Evolutionary conservation across 2,113 vertebrate genomes (phyloP).

Genomic region (Rana temporaria): DNA sequence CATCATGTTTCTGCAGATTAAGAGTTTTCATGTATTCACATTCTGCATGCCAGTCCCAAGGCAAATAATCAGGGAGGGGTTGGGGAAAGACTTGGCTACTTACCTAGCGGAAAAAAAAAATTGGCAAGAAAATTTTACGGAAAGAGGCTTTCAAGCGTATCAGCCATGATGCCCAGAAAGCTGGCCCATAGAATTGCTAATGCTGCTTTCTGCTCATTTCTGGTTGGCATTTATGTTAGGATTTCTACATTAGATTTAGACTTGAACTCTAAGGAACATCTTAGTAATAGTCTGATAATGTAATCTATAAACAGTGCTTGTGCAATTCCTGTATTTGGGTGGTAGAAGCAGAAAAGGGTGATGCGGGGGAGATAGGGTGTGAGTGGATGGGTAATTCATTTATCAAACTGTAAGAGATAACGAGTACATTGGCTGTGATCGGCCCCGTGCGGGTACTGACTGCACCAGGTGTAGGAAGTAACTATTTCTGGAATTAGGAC

Average conservation of each 20-base stretch:
- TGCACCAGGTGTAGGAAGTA: not conserved
- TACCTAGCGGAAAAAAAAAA: too few relatives aligned
- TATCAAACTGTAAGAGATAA: constrained; percentile 12
- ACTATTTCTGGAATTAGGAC: not conserved
- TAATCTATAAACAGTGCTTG: constrained; percentile 1
- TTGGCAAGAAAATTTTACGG: too few relatives aligned
- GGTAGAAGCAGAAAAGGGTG: not conserved
- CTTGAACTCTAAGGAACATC: not conserved
- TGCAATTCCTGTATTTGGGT: not conserved
- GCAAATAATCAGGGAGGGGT: too few relatives aligned
- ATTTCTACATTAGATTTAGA: not conserved
- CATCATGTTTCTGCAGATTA: too few relatives aligned
- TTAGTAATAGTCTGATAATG: constrained; percentile 26
- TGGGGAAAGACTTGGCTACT: too few relatives aligned
- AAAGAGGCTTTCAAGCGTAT: too few relatives aligned
- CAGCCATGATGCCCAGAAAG: too few relatives aligned
- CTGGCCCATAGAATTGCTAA: not conserved
- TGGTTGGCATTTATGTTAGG: not conserved
- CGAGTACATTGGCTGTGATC: not conserved
- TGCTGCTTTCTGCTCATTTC: not conserved
- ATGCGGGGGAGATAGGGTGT: not conserved
- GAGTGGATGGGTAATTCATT: constrained; percentile 6
- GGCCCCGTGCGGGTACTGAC: not conserved
- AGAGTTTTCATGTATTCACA: too few relatives aligned
- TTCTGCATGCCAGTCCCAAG: too few relatives aligned